These are phyloP conservation scores for Anoplolepis gracilipes DNA, from an alignment of 1,140 invertebrate species.

Conservation along the genomic window DNA sequence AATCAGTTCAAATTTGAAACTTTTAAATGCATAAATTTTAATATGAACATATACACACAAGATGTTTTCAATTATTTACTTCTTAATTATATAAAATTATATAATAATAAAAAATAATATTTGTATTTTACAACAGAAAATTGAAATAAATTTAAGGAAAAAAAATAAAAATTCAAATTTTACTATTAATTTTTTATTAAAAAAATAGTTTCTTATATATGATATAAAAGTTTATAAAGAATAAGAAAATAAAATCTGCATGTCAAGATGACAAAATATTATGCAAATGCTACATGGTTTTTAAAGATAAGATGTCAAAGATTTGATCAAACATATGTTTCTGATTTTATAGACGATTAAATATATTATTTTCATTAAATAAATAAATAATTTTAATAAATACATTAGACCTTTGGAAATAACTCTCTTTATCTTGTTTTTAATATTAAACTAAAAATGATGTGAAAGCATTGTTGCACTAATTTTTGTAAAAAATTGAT, in stretches of 20 bases:
- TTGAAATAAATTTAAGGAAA: neutral
- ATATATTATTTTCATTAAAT: too few relatives aligned
- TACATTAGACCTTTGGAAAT: too few relatives aligned
- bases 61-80: neutral
- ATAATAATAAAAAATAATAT: neutral
- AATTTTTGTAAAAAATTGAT: too few relatives aligned
- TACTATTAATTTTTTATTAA: neutral
- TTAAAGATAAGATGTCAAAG: neutral
- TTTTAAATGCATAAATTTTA: neutral
- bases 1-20: neutral
- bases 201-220: too few relatives aligned
- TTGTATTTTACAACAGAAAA: neutral
- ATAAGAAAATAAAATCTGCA: neutral
- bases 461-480: too few relatives aligned
- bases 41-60: neutral
- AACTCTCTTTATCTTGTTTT: too few relatives aligned
- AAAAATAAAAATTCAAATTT: neutral
- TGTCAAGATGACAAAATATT: neutral
- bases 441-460: too few relatives aligned
- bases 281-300: neutral
- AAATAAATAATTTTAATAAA: too few relatives aligned
- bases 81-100: too few relatives aligned
- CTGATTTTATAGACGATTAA: too few relatives aligned
- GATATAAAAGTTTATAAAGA: neutral
- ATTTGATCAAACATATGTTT: too few relatives aligned